Base-by-base conservation (phyloP, 2,888 invertebrate genomes). In the Theristus sp. region DNA sequence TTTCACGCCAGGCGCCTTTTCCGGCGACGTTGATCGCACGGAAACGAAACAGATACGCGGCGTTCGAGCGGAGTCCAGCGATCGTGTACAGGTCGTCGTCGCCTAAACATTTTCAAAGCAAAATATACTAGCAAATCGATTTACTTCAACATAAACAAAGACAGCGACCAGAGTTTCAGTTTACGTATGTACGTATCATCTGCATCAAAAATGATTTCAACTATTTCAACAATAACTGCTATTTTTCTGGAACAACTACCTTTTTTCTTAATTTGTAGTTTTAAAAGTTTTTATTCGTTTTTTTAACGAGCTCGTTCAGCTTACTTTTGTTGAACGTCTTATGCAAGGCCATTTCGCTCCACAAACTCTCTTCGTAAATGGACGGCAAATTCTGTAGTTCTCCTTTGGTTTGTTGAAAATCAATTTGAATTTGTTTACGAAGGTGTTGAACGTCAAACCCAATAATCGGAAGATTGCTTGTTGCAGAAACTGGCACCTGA, bases 11-110 rank as follows among this genome's bases (percentile, higher is more conserved):
- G 60, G 63, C 61, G 60, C 70, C 69, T 46, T 63, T 65, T 57
- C 70, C 70, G 55, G 69, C 70, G 47, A 68, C 67, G 56, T 66
- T 68, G 60, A 66, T 63, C 29, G 67, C 66, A 24, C 65, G 60
- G 64, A 70, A 69, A 57, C 67, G 65, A 65, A 69, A 69, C 27
- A 66, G 66, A 61, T 70, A 70, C 49, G 67, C 65, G 17, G 65
- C 65, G 60, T 66, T 64, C 38, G 66, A 65, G 27, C 68, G 63
- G 27, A 70, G 64, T 22, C 70, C 69, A 25, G 31, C 61, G 49
- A 69, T 62, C 49, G 68, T 68, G 59, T 70, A 70, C 1, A 66
- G 52, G 52, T 66, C 59, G 55, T 63, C 57, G 1, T 62, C 52
- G 53, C 58, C 66, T n/a, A n/a, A n/a, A n/a, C n/a, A n/a, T n/a